Evolutionary conservation across 2,888 invertebrate genomes (phyloP), one percentile per base, ranked within the genome.

Genomic region (Erannis defoliaria): DNA sequence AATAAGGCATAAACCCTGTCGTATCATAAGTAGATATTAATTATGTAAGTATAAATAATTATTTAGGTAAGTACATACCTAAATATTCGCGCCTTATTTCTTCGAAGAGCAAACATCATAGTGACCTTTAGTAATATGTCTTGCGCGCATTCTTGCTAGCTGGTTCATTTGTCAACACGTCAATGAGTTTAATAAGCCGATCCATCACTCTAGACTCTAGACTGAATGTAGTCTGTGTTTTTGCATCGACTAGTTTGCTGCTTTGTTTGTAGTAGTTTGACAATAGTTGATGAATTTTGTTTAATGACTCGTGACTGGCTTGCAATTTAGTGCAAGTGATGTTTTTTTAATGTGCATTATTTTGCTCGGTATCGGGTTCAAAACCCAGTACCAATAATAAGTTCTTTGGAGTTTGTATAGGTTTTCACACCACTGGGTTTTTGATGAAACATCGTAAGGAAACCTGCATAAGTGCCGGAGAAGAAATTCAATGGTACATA

Each of bases 141-240:
- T 46, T 46, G 55, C 35, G 16, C n/a, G 29, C 51, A 51, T 58
- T 51, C 51, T 51, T 29, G 51, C 12, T 14, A 33, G 18, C 18
- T 4, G 29, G 38, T 16, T 26, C 51, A 59, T 59, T 50, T 50
- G 61, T 50, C 61, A 61, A 10, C 37, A 14, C 3, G 54, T 60
- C 54, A 48, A 46, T 46, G 38, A 14, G 14, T 29, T 29, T 40
- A 60, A 26, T 60, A 43, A 31, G 10, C 23, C 45, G 43, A 50
- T 61, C 55, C 29, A 61, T 55, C 60, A 61, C 29, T 16, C 40
- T 45, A 38, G 23, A 31, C 40, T 51, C n/a, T n/a, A n/a, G n/a
- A n/a, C n/a, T 21, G 21, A n/a, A 48, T 48, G 33, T 40, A 48
- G 18, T 19, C 53, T 26, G 16, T 37, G 9, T 59, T 45, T 45